phyloP scores from a whole-genome alignment of 1,140 invertebrate species.

The Drosophila kikkawai region DNA sequence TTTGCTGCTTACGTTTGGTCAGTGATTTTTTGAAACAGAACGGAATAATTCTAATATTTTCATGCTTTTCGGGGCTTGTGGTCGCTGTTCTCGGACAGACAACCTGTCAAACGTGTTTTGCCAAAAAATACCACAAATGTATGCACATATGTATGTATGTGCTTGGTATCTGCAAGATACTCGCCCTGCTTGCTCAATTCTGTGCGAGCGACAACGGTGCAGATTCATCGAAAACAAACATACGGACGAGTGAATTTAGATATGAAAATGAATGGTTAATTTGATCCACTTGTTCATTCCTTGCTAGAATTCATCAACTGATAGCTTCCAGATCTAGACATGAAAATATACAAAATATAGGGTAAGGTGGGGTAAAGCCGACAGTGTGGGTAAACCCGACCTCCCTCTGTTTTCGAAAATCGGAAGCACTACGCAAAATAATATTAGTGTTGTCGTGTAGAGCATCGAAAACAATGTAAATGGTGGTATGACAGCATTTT shows the following conservation, averaged over 20 bases:
- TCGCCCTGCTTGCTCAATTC: background rate
- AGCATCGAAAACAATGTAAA: no score
- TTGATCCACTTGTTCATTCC: background rate
- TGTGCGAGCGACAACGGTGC: background rate
- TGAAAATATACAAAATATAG: no score
- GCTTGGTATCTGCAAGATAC: constrained; percentile 19
- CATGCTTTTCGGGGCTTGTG: background rate
- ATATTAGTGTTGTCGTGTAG: no score
- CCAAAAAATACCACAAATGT: constrained; percentile 36
- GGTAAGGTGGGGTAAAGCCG: no score
- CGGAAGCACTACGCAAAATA: no score
- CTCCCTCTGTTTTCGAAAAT: no score
- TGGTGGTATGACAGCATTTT: no score
- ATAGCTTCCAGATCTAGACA: background rate
- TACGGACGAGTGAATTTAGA: background rate
- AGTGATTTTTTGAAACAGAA: constrained; percentile 34
- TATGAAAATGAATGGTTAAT: constrained; percentile 5
- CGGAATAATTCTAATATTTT: constrained; percentile 14
- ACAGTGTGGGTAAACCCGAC: no score
- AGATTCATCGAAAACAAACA: background rate
- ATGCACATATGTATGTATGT: background rate
- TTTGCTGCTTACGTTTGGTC: constrained; percentile 59
- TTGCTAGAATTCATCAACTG: background rate
- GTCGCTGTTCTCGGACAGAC: constrained; percentile 5
- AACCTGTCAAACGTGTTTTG: constrained; percentile 70